Base-by-base conservation (phyloP, 2,888 invertebrate species). In the Lasiommata megera region DNA sequence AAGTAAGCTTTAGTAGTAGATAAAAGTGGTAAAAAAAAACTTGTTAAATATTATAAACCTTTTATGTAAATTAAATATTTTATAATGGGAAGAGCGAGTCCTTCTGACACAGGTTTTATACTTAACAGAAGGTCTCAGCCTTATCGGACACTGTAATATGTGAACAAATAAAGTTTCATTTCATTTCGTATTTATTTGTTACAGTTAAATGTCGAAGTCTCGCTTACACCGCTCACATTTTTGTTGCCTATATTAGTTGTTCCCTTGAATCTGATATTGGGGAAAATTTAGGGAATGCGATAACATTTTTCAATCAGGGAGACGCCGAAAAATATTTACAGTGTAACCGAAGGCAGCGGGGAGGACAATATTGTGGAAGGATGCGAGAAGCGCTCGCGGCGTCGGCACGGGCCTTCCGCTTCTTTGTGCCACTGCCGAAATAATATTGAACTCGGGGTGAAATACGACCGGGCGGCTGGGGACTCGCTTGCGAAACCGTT, bases 321-420 rank as follows among this genome's bases (percentile, higher is more conserved):
- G 79, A 84, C 81, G 74, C 84, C 86, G 82, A 88, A 87, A 88
- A 88, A 88, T 89, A 88, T 89, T 84, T 88, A 88, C 88, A 82
- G 80, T 83, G 85, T 88, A 88, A 87, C 87, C 86, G 79, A 84
- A 88, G 86, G 86, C 87, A 76, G 67, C 72, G 69, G 73, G 76
- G 83, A 82, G 83, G 85, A 88, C 88, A 89, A 88, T 90, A 89
- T 90, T 88, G 88, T 80, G 75, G 74, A 79, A 80, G 80, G 84
- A 79, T 78, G 80, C 79, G 79, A 79, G 80, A 77, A 75, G 72
- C 72, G 83, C 86, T 83, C 79, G 82, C 80, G 86, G 85, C 84
- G 72, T 60, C 73, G 78, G 75, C 73, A 73, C 80, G 77, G 80
- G 84, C 82, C 80, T 84, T 87, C 84, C 87, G 82, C 75, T 78